Evolutionary conservation across 2,113 vertebrate genomes (phyloP), one percentile per base, ranked within the genome.

Genomic region (Herpetotheres cachinnans): DNA sequence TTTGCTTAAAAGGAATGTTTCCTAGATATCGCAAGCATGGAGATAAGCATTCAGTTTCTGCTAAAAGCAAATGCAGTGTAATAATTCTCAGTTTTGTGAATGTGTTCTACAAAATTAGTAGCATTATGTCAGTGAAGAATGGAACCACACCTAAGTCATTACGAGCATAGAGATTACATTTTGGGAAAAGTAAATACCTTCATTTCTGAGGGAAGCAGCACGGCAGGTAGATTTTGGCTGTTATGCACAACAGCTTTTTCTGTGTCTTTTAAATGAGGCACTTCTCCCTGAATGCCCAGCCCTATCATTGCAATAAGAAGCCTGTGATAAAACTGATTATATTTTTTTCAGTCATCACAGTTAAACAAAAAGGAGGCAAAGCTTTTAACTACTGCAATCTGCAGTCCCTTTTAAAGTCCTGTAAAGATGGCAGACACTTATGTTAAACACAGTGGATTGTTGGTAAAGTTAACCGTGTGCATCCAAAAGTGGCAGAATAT

Each of bases 401-500:
- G 71, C 83, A 86, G 17, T 65, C 52, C 70, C 82, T 92, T 93
- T 86, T 94, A 38, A 91, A 86, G 88, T 67, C 11, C 50, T 79
- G 38, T 90, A 46, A 96, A 82, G 89, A 93, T 84, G 73, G 91
- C 90, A 96, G 96, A 85, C 78, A 30, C 65, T 79, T 97, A 93
- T 69, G 94, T 97, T 96, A 97, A 97, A 92, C 67, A 85, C 89
- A 34, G 78, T 70, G 85, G 78, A 90, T 81, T 97, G 94, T 93
- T 97, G 96, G 87, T 76, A 72, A 95, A 96, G 95, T 95, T 95
- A 97, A 96, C 88, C 8, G 12, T 96, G 96, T 96, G 96, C 85
- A 96, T 96, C 95, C 70, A 97, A 72, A 98, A 97, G 97, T 89
- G 94, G 94, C 95, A 92, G 89, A 98, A 91, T 93, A 95, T 93